phyloP scores from a whole-genome alignment of 2,888 invertebrate species.

The Itoplectis maculator region DNA sequence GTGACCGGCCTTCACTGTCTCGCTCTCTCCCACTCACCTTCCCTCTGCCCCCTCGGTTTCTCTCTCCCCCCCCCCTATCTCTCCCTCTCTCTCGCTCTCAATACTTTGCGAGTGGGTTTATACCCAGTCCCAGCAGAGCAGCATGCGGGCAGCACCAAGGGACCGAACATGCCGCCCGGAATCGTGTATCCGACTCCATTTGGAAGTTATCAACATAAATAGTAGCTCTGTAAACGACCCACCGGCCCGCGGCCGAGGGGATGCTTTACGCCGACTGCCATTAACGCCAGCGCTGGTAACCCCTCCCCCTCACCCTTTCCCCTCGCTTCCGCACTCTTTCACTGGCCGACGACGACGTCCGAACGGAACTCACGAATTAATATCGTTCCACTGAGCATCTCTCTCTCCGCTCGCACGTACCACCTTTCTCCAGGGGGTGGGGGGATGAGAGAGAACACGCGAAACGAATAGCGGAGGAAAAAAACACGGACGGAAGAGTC shows the following conservation, averaged over 20 bases:
- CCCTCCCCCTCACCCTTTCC: background rate
- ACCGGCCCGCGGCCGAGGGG: conserved; percentile 61
- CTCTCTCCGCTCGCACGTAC: conserved; percentile 1
- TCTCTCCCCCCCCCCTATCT: conserved; percentile 23
- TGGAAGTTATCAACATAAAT: conserved; percentile 81
- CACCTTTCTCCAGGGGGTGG: background rate
- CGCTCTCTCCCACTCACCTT: conserved; percentile 19
- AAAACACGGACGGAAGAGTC: conserved; percentile 36
- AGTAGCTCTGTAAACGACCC: conserved; percentile 76
- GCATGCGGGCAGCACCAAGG: conserved; percentile 65
- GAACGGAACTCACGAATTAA: conserved; percentile 51
- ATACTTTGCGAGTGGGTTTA: conserved; percentile 78
- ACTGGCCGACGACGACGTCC: conserved; percentile 15
- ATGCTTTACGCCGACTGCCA: conserved; percentile 72
- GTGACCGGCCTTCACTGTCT: conserved; percentile 51
- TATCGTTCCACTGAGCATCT: conserved; percentile 46
- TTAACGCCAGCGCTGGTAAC: conserved; percentile 71
- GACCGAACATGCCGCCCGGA: conserved; percentile 64
- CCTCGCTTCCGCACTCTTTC: background rate
- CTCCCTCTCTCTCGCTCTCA: conserved; percentile 34
- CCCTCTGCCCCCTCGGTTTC: too few species aligned
- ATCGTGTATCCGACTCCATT: conserved; percentile 79
- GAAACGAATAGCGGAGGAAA: background rate
- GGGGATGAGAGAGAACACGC: conserved; percentile 13
- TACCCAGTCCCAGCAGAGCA: conserved; percentile 68